These are phyloP conservation scores for Biston stratarius DNA, from an alignment of 2,888 invertebrate genomes.

Conservation along the genomic window DNA sequence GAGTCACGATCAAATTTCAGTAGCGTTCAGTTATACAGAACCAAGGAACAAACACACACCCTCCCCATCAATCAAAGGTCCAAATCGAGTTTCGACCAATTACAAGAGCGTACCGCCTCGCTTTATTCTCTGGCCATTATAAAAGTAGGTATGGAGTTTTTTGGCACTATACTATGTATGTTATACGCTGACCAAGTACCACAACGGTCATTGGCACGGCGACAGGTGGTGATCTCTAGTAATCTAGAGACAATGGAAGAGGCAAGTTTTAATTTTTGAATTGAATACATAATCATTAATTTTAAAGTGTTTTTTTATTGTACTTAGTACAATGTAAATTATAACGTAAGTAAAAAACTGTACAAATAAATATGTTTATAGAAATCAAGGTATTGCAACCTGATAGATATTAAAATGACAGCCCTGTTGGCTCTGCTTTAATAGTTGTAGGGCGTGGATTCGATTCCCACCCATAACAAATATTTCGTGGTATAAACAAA, in stretches of 20 bases:
- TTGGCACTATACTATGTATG: slow-evolving; percentile 41
- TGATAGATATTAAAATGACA: no score
- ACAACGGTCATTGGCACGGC: slow-evolving; percentile 70
- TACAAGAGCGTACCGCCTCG: slow-evolving; percentile 38
- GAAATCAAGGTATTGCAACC: background rate
- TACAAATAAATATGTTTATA: background rate
- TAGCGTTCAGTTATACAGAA: slow-evolving; percentile 3
- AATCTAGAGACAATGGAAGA: slow-evolving; percentile 57
- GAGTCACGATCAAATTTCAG: background rate
- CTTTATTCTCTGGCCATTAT: slow-evolving; percentile 29
- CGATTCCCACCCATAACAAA: no score
- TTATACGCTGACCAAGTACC: slow-evolving; percentile 39
- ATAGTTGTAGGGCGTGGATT: no score
- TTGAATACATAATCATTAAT: no score
- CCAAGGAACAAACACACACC: slow-evolving; percentile 31
- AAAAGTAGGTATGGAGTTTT: slow-evolving; percentile 42
- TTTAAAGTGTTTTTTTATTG: no score
- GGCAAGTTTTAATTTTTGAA: slow-evolving; percentile 14
- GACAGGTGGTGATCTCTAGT: slow-evolving; percentile 67
- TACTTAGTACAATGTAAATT: no score
- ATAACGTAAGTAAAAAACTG: no score
- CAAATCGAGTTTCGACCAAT: slow-evolving; percentile 41
- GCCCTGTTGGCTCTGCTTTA: no score
- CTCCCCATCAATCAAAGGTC: slow-evolving; percentile 36
- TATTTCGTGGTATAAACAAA: no score